Conservation (phyloP, 2,888 invertebrate species). For the Anaspis maculata region DNA sequence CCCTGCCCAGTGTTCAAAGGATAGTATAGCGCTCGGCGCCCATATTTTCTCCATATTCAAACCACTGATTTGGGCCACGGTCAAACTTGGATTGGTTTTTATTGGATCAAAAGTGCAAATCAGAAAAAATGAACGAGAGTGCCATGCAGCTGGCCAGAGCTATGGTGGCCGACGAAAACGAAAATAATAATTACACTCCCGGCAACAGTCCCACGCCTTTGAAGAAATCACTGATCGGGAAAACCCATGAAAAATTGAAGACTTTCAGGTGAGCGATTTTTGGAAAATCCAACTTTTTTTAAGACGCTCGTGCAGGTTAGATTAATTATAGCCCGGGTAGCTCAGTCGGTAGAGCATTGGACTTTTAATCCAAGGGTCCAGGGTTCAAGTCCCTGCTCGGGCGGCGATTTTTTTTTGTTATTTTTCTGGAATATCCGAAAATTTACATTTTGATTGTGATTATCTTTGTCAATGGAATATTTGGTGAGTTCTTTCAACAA, state of each 20-base stretch:
- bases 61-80: too few relatives aligned
- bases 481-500: not conserved
- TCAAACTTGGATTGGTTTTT: too few relatives aligned
- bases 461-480: conserved; percentile 4
- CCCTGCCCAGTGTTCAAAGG: too few relatives aligned
- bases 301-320: not conserved
- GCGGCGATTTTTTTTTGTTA: conserved; percentile 46
- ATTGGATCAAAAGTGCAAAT: too few relatives aligned
- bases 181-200: conserved; percentile 47
- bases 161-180: conserved; percentile 52
- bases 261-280: conserved; percentile 25
- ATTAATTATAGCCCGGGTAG: conserved; percentile 51
- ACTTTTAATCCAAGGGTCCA: conserved; percentile 73
- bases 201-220: conserved; percentile 54
- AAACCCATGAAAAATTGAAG: conserved; percentile 28
- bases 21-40: too few relatives aligned
- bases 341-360: conserved; percentile 70
- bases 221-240: conserved; percentile 51
- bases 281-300: not conserved
- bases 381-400: conserved; percentile 71
- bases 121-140: conserved; percentile 59
- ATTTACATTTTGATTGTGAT: not conserved
- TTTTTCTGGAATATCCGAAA: conserved; percentile 3
- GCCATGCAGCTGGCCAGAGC: conserved; percentile 66
- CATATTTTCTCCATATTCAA: too few relatives aligned